phyloP scores from a whole-genome alignment of 2,888 invertebrate genomes.

The Gandaritis pyraliata region DNA sequence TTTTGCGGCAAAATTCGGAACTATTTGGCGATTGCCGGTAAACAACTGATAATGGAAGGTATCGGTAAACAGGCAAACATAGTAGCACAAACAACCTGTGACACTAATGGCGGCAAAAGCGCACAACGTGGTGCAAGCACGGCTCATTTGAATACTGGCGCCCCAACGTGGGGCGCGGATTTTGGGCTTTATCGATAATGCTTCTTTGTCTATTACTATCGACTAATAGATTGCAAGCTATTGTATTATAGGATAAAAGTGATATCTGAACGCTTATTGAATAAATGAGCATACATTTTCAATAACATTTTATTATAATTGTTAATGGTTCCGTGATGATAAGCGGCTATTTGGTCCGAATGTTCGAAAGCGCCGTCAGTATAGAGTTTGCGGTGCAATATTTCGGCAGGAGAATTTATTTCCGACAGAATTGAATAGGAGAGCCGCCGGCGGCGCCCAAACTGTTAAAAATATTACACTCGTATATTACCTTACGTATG shows the following conservation, averaged over 20 bases:
- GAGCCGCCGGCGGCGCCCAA: conserved; percentile 27
- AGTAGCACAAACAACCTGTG: conserved; percentile 28
- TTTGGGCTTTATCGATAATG: conserved; percentile 3
- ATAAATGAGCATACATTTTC: conserved; percentile 46
- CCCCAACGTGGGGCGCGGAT: conserved; percentile 20
- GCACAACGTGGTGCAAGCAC: conserved; percentile 46
- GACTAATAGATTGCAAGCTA: conserved; percentile 17
- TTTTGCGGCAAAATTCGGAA: conserved; percentile 24
- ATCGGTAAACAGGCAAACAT: conserved; percentile 23
- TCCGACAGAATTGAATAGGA: conserved; percentile 58
- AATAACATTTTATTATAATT: conserved; percentile 39
- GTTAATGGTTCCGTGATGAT: conserved; percentile 2
- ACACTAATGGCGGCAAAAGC: conserved; percentile 53
- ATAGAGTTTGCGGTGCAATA: conserved; percentile 51
- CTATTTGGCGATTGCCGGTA: conserved; percentile 22
- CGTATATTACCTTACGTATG: conserved; percentile 2
- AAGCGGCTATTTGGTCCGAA: conserved; percentile 8
- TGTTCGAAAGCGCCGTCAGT: conserved; percentile 43
- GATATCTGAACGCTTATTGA: neutral
- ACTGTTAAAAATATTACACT: conserved; percentile 37
- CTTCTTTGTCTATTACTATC: conserved; percentile 13
- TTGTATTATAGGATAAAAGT: neutral
- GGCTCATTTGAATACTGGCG: conserved; percentile 38
- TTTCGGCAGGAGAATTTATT: conserved; percentile 61
- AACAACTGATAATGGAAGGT: conserved; percentile 29